Conservation (phyloP, 2,113 vertebrate genomes). For the Ranitomeya imitator region DNA sequence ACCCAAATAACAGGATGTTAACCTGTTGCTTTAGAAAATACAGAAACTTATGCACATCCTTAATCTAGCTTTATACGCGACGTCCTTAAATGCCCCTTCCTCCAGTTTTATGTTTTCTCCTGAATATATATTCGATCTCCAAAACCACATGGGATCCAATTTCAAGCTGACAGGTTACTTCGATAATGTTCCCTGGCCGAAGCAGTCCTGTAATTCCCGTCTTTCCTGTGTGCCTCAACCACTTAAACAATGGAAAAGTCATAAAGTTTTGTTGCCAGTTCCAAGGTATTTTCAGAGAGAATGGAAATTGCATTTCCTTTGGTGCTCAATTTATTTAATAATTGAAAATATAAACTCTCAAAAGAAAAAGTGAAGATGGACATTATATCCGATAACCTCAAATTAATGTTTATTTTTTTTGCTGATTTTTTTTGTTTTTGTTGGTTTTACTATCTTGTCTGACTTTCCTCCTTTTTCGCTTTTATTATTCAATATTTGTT, state of each 20-base stretch:
- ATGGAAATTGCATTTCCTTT: conserved; percentile 39
- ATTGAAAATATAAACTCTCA: not conserved
- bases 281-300: conserved; percentile 26
- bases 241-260: conserved; percentile 32
- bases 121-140: not conserved
- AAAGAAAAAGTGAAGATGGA: not conserved
- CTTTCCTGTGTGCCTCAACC: not conserved
- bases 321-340: not conserved
- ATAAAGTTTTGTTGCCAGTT: not conserved
- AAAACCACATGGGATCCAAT: conserved; percentile 21
- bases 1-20: not conserved
- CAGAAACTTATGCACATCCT: not conserved
- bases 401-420: not conserved
- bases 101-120: not conserved
- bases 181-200: conserved; percentile 27
- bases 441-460: not conserved
- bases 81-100: conserved; percentile 33
- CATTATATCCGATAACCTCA: not conserved
- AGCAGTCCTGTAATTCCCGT: conserved; percentile 15
- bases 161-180: conserved; percentile 34
- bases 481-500: not conserved
- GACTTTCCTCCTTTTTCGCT: not conserved
- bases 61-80: not conserved
- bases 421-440: not conserved
- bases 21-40: not conserved